Base-by-base conservation (phyloP, 2,113 vertebrate genomes). In the Ginglymostoma cirratum region DNA sequence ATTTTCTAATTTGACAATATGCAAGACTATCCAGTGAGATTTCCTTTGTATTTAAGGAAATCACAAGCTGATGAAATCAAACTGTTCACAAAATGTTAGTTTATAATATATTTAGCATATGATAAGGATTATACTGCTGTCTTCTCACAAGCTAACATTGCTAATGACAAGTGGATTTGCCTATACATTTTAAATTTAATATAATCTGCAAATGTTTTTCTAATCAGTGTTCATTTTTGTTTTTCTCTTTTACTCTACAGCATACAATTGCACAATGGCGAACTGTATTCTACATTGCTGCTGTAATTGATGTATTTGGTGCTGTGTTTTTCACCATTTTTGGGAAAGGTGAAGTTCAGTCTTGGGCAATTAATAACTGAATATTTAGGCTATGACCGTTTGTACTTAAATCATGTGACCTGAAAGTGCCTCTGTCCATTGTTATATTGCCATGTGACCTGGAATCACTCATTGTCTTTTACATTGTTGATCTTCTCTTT, bases 251-350 rank as follows among this genome's bases (percentile, higher is more conserved):
- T 78, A 96, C 97, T 96, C 96, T 97, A 42, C 96, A 99, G 99
- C 98, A 99, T 96, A 99, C 99, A 66, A 98, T 99, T 55, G 97
- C 96, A 96, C 98, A 99, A 96, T 99, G 99, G 99, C 98, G 98
- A 97, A 97, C 95, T 0, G 99, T 99, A 48, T 99, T 99, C 97
- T 99, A 97, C 97, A 99, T 99, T 15, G 98, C 99, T 95, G 99
- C 98, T 96, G 97, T 97, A 96, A 98, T 99, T 97, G 98, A 99
- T 96, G 66, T 99, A 21, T 98, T 99, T 67, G 99, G 99, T 96
- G 98, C 99, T 0, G 34, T 97, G 85, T 98, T 99, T 97, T 99
- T 99, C 97, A 96, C 98, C 0, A 24, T 98, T 17, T 98, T 99
- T 70, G 98, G 98, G 96, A 98, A 97, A 96, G 99, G 99, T 45